phyloP scores from a whole-genome alignment of 2,888 invertebrate species.

The Colostygia pectinataria region DNA sequence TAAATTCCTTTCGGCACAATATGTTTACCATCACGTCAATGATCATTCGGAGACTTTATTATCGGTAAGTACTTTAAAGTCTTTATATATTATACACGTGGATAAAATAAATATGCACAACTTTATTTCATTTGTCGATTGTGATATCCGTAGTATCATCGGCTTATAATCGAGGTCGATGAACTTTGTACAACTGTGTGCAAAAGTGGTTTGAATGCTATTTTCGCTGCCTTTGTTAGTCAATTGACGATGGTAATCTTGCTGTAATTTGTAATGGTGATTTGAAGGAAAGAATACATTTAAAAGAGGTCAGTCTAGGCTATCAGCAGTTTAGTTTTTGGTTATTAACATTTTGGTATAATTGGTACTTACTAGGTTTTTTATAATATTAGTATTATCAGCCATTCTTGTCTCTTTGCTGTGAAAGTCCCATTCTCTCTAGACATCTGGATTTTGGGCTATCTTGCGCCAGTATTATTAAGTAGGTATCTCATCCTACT shows the following conservation, averaged over 20 bases:
- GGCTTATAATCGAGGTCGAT: slow-evolving; percentile 60
- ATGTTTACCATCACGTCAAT: slow-evolving; percentile 40
- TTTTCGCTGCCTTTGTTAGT: slow-evolving; percentile 42
- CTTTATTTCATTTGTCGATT: slow-evolving; percentile 60
- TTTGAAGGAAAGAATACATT: slow-evolving; percentile 18
- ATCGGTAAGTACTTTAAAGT: no score
- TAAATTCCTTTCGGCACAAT: slow-evolving; percentile 49
- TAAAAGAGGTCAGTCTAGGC: slow-evolving; percentile 9
- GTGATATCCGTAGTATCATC: slow-evolving; percentile 57
- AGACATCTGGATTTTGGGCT: no score
- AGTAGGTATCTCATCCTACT: no score
- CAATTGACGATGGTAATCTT: slow-evolving; percentile 28
- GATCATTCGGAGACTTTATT: slow-evolving; percentile 24
- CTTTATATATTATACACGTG: slow-evolving; percentile 43
- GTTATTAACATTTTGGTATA: no score
- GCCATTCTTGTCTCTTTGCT: no score
- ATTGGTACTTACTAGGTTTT: no score
- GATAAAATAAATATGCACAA: slow-evolving; percentile 74
- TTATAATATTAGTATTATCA: background rate
- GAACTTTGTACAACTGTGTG: slow-evolving; percentile 61
- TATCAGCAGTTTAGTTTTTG: slow-evolving; percentile 1
- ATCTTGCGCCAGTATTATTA: no score
- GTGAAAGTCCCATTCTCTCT: no score
- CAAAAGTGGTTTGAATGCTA: slow-evolving; percentile 48
- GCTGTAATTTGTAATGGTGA: slow-evolving; percentile 22